Evolutionary conservation across 2,797 vertebrate species (phyloP).

Genomic region (Cynopterus sphinx): DNA sequence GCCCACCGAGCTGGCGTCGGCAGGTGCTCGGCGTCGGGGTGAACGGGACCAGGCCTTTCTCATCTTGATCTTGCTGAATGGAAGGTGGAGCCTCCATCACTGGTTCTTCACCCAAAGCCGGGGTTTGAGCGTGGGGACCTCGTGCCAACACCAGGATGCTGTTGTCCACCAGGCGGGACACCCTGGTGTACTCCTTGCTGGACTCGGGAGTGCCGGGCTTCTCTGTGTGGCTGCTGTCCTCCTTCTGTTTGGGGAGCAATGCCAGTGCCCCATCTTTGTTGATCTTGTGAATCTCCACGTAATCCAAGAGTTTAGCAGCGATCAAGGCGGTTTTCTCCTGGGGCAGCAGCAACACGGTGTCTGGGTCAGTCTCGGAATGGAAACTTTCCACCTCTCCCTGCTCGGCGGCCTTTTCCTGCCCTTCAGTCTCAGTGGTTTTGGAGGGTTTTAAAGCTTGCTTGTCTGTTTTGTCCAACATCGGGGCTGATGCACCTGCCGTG

Average conservation of each 20-base stretch:
- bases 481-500: not conserved
- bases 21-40: conserved; percentile 59
- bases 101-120: conserved; percentile 75
- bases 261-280: conserved; percentile 87
- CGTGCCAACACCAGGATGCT: conserved; percentile 90
- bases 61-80: conserved; percentile 68
- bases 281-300: conserved; percentile 93
- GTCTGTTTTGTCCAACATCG: conserved; percentile 74
- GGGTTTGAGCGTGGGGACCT: conserved; percentile 71
- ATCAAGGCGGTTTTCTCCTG: conserved; percentile 72
- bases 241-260: conserved; percentile 87
- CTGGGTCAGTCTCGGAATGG: conserved; percentile 72
- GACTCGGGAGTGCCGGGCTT: conserved; percentile 63
- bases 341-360: conserved; percentile 47
- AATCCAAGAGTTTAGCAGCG: conserved; percentile 84
- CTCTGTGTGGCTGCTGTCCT: conserved; percentile 58
- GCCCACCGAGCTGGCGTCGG: conserved; percentile 72
- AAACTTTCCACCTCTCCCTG: conserved; percentile 65
- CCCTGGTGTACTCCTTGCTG: conserved; percentile 91
- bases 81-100: conserved; percentile 52
- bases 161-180: conserved; percentile 87
- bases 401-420: conserved; percentile 11
- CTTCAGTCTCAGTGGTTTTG: conserved; percentile 57
- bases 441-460: conserved; percentile 49
- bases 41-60: conserved; percentile 79